Conservation (phyloP, 1,140 invertebrate species). For the Aporrectodea caliginosa region DNA sequence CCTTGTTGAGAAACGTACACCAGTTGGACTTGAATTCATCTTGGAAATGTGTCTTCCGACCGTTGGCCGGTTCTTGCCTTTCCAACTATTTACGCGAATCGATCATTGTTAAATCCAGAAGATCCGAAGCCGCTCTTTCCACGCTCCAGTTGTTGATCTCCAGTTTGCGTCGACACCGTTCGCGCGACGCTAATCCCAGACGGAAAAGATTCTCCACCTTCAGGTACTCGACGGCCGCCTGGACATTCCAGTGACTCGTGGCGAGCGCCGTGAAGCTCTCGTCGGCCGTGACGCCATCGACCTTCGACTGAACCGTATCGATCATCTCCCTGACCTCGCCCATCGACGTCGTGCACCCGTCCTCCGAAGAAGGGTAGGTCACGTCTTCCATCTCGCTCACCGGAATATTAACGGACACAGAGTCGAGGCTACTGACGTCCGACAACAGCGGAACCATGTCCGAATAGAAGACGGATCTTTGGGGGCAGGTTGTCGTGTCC, state of each 20-base stretch:
- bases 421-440: neutral
- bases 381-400: neutral
- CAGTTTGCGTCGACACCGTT: slow-evolving; percentile 70
- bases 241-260: slow-evolving; percentile 67
- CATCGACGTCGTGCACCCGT: neutral
- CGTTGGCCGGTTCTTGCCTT: too few species aligned
- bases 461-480: neutral
- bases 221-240: slow-evolving; percentile 66
- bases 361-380: neutral
- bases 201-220: slow-evolving; percentile 69
- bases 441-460: neutral
- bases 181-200: slow-evolving; percentile 68
- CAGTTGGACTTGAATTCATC: too few species aligned
- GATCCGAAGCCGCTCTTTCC: slow-evolving; percentile 71
- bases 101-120: slow-evolving; percentile 62
- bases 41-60: too few species aligned
- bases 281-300: slow-evolving; percentile 47
- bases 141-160: slow-evolving; percentile 73
- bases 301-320: slow-evolving; percentile 33
- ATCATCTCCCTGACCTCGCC: slow-evolving; percentile 27
- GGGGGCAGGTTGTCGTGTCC: neutral
- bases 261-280: slow-evolving; percentile 59
- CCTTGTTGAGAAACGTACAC: too few species aligned
- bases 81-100: too few species aligned
- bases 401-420: neutral